Conservation (phyloP, 37 sponge, comb jelly and placozoan species). For the Chondrosia reniformis region DNA sequence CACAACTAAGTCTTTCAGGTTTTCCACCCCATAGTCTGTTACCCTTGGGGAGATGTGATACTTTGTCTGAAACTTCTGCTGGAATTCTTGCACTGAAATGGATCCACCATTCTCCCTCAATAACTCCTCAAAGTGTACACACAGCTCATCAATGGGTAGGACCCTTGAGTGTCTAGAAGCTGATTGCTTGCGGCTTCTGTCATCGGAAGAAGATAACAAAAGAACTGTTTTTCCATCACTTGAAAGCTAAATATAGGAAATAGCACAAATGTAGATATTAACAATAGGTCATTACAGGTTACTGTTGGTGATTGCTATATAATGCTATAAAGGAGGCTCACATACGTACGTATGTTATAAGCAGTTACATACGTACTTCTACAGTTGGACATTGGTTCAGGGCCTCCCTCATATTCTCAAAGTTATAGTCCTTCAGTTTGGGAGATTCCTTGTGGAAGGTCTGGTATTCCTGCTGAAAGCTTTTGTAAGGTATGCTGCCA, state of each 20-base stretch:
- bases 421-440: slow-evolving; percentile 42
- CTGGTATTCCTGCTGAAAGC: slow-evolving; percentile 72
- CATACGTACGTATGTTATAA: neutral
- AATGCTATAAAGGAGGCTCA: neutral
- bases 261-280: too few relatives aligned
- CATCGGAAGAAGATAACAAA: too few relatives aligned
- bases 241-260: too few relatives aligned
- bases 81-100: slow-evolving; percentile 29
- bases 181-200: too few relatives aligned
- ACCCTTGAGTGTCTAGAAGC: neutral
- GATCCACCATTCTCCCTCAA: neutral
- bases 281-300: neutral
- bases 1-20: slow-evolving; percentile 1
- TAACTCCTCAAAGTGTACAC: neutral
- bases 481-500: neutral
- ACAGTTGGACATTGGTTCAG: neutral
- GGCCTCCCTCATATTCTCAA: slow-evolving; percentile 4
- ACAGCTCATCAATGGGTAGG: neutral
- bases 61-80: slow-evolving; percentile 70
- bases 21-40: slow-evolving; percentile 36
- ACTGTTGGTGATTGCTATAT: neutral
- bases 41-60: slow-evolving; percentile 53
- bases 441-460: slow-evolving; percentile 52
- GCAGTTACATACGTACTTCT: neutral
- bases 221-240: too few relatives aligned